Base-by-base conservation (phyloP, 2,797 vertebrate genomes). In the Brotula barbata region DNA sequence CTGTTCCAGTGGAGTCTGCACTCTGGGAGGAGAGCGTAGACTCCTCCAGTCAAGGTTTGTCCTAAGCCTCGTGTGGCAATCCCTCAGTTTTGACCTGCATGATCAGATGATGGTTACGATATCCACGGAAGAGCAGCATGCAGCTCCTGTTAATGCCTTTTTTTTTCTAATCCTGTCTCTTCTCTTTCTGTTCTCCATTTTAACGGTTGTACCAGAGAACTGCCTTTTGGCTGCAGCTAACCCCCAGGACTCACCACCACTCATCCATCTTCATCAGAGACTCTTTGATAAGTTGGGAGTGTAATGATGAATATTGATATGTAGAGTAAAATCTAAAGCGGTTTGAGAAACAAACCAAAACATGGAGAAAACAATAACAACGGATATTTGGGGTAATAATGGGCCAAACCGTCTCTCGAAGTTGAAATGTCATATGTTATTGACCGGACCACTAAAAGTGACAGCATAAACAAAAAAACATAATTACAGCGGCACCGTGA, bases 11-110 rank as follows among this genome's bases (percentile, higher is more conserved):
- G 77, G 90, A 93, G 82, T 90, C 88, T 9, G 78, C 84, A 20
- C 73, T 88, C 56, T 90, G 85, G 87, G 89, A 91, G 71, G 86
- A 89, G 80, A 86, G 77, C 69, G 71, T 86, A 73, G 85, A 88
- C 73, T 88, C 88, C 75, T 87, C 82, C 73, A 83, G 85, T 70
- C 85, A 74, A 93, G 92, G 92, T 93, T 89, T 86, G 91, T 87
- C 10, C 40, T 63, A 42, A 7, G 58, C 36, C 6, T 41, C 39
- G 44, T 33, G 48, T 59, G 22, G 15, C 34, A 28, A 17, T 40
- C 9, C 42, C 23, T 34, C 45, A 13, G 28, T 39, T 42, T 61
- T 46, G 48, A 43, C 54, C 66, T 81, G 86, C 84, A 87, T 86
- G 88, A 81, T 22, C 41, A 28, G 23, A 58, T 17, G 3, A 31